Evolutionary conservation across 2,113 vertebrate genomes (phyloP).

Genomic region (Equus quagga): DNA sequence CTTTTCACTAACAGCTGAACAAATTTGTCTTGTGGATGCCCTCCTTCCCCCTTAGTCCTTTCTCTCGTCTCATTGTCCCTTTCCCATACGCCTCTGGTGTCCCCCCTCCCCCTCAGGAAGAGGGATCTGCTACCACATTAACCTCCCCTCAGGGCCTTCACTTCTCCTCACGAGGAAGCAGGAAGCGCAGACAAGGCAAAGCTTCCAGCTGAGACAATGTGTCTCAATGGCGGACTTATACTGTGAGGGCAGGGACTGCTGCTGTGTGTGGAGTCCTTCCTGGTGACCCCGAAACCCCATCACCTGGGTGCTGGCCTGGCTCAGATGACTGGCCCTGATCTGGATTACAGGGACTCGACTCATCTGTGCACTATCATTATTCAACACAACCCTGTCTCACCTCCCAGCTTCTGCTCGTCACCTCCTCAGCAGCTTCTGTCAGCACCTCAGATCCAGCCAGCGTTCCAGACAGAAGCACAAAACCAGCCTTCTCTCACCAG

Average conservation of each 20-base stretch:
- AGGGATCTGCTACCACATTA: not conserved
- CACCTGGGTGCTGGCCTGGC: no score
- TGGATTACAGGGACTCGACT: no score
- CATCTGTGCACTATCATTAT: accelerated
- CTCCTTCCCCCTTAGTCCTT: not conserved
- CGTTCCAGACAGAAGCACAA: not conserved
- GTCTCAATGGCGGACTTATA: not conserved
- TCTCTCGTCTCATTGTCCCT: not conserved
- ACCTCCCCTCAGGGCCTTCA: not conserved
- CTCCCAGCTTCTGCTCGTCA: not conserved
- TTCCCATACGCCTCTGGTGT: not conserved
- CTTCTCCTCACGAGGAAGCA: not conserved
- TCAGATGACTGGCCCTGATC: not conserved
- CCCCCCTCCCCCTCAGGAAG: not conserved
- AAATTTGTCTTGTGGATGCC: not conserved
- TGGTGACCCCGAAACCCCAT: accelerated
- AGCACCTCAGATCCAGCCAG: not conserved
- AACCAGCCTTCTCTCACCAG: not conserved
- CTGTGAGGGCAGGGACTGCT: not conserved
- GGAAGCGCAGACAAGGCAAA: not conserved
- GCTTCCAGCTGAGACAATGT: not conserved
- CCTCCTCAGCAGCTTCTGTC: not conserved
- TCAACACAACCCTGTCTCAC: not conserved
- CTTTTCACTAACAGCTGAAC: not conserved
- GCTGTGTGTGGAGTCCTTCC: not conserved